Evolutionary conservation across 2,888 invertebrate species (phyloP).

Genomic region (Adela reaumurella): DNA sequence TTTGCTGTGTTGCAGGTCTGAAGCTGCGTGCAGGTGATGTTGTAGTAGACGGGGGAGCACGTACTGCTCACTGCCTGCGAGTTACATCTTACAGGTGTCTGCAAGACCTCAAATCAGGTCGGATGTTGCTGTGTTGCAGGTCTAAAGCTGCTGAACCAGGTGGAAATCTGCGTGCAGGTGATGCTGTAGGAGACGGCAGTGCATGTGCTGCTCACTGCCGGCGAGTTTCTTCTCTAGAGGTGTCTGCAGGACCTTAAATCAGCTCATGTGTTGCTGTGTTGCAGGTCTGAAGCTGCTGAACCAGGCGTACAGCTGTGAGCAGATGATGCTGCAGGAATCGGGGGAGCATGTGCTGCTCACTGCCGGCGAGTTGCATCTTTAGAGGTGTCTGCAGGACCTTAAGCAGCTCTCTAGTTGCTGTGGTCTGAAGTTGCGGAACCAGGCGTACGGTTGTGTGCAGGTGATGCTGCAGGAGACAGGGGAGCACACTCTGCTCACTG

Average conservation of each 20-base stretch:
- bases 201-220: slow-evolving; percentile 90
- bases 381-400: slow-evolving; percentile 92
- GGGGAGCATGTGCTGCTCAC: slow-evolving; percentile 95
- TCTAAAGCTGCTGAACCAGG: slow-evolving; percentile 84
- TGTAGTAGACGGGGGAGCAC: slow-evolving; percentile 94
- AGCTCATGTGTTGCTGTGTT: too few relatives aligned
- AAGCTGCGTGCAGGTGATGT: slow-evolving; percentile 84
- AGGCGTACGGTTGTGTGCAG: slow-evolving; percentile 92
- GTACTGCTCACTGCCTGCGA: slow-evolving; percentile 95
- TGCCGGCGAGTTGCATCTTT: slow-evolving; percentile 95
- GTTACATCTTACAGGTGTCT: slow-evolving; percentile 94
- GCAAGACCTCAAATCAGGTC: slow-evolving; percentile 84
- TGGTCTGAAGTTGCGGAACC: slow-evolving; percentile 82
- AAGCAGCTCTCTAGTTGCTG: too few relatives aligned
- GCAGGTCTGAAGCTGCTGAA: slow-evolving; percentile 78
- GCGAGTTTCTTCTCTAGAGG: slow-evolving; percentile 94
- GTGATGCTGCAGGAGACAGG: slow-evolving; percentile 90
- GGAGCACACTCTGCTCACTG: slow-evolving; percentile 90
- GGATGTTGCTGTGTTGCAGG: too few relatives aligned
- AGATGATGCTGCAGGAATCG: slow-evolving; percentile 84
- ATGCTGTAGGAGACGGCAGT: slow-evolving; percentile 92
- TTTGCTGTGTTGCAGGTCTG: too few relatives aligned
- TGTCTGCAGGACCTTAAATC: slow-evolving; percentile 90
- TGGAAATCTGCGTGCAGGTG: slow-evolving; percentile 91
- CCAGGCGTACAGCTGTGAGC: slow-evolving; percentile 92